Percentiles rank a stretch among this genome's conserved stretches.
phyloP scores from a whole-genome alignment of 2,888 invertebrate genomes.

The Caenorhabditis sinica region DNA sequence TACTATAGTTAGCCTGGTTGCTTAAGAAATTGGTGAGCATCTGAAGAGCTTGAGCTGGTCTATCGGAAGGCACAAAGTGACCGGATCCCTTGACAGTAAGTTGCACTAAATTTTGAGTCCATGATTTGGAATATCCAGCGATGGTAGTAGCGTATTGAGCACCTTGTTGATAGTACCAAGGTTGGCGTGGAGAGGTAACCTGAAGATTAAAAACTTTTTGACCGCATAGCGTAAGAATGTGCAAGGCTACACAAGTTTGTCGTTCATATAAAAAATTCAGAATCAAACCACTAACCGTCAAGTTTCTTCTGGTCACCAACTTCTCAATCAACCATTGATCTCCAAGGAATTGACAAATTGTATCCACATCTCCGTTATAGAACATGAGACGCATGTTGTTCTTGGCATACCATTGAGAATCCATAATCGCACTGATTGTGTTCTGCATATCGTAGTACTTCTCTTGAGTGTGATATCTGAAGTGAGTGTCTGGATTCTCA shows the following conservation, averaged over 20 bases:
- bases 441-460: constrained; percentile 75
- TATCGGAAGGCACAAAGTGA: constrained; percentile 73
- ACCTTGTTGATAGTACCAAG: constrained; percentile 66
- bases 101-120: constrained; percentile 67
- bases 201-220: constrained; percentile 1
- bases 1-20: constrained; percentile 71
- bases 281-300: constrained; percentile 60
- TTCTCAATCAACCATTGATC: constrained; percentile 72
- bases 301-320: constrained; percentile 57
- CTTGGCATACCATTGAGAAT: constrained; percentile 52
- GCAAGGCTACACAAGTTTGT: background rate
- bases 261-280: background rate
- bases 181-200: constrained; percentile 52
- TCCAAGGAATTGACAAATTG: constrained; percentile 73
- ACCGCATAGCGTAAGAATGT: background rate
- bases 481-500: constrained; percentile 45
- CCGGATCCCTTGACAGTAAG: constrained; percentile 74
- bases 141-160: constrained; percentile 46
- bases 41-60: constrained; percentile 78
- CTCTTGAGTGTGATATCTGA: constrained; percentile 56
- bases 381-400: constrained; percentile 73
- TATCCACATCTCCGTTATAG: constrained; percentile 74
- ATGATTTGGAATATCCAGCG: constrained; percentile 70
- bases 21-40: constrained; percentile 78
- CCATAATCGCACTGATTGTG: constrained; percentile 68